Conservation (phyloP, 2,888 invertebrate genomes). For the Cyclophora albipunctata region DNA sequence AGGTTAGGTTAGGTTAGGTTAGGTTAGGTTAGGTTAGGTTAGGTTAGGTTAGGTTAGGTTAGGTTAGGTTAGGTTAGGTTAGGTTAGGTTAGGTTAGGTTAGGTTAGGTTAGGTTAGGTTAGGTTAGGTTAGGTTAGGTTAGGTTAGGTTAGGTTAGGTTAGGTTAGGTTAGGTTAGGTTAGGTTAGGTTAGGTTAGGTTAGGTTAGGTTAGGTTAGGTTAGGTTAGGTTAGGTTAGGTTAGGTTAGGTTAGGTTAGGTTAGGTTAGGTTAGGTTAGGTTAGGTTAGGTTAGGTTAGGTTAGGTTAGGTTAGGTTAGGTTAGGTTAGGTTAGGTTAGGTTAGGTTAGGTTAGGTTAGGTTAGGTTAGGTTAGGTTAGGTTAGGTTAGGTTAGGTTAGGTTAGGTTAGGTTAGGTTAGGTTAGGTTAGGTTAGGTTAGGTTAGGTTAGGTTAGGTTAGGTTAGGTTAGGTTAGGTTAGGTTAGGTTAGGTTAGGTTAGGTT, state of each 20-base stretch:
- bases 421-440: conserved; percentile 23
- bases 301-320: conserved; percentile 12
- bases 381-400: conserved; percentile 18
- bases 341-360: conserved; percentile 12
- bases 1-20: conserved; percentile 19
- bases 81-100: conserved; percentile 7
- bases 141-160: conserved; percentile 6
- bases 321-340: conserved; percentile 11
- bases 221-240: conserved; percentile 6
- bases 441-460: conserved; percentile 25
- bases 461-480: conserved; percentile 26
- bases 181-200: conserved; percentile 10
- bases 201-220: conserved; percentile 9
- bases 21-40: conserved; percentile 17
- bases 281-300: conserved; percentile 12
- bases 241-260: conserved; percentile 7
- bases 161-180: conserved; percentile 7
- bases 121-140: conserved; percentile 8
- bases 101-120: conserved; percentile 8
- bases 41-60: conserved; percentile 13
- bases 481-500: conserved; percentile 26
- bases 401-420: conserved; percentile 15
- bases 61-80: conserved; percentile 8
- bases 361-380: conserved; percentile 16
- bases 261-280: conserved; percentile 11